phyloP scores from a whole-genome alignment of 2,888 invertebrate genomes.

The Athalia cordata region DNA sequence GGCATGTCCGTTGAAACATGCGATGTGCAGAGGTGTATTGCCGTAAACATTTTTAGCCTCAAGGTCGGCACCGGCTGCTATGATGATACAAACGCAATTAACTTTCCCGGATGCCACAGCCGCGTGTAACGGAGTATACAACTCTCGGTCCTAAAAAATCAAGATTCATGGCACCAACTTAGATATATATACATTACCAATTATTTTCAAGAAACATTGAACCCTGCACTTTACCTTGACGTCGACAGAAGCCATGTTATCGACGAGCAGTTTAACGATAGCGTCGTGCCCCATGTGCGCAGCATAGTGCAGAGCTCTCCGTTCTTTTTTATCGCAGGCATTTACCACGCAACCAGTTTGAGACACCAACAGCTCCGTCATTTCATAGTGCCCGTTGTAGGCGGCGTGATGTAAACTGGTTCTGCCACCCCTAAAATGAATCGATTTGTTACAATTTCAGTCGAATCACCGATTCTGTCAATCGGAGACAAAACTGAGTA shows the following conservation, averaged over 20 bases:
- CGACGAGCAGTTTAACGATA: conserved; percentile 72
- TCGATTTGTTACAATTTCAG: background rate
- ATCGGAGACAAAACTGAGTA: background rate
- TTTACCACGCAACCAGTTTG: conserved; percentile 77
- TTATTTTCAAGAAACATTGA: conserved; percentile 53
- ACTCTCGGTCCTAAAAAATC: conserved; percentile 62
- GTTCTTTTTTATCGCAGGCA: conserved; percentile 79
- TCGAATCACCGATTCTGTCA: background rate
- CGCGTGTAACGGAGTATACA: conserved; percentile 79
- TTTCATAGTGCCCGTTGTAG: conserved; percentile 77
- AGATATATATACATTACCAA: background rate
- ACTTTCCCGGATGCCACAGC: conserved; percentile 77
- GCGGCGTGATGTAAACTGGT: conserved; percentile 81
- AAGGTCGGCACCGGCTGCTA: conserved; percentile 76
- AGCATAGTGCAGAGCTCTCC: conserved; percentile 79
- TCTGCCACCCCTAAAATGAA: conserved; percentile 75
- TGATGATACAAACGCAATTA: conserved; percentile 70
- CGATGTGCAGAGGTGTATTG: conserved; percentile 78
- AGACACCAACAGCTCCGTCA: conserved; percentile 76
- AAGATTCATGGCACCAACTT: conserved; percentile 1
- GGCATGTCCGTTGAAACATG: conserved; percentile 79
- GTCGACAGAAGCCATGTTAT: conserved; percentile 74
- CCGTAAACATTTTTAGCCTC: conserved; percentile 78
- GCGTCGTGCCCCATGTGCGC: conserved; percentile 77
- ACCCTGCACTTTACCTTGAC: conserved; percentile 73